Percentiles rank a stretch among this genome's conserved stretches.
Evolutionary conservation across 2,797 vertebrate species (phyloP).

Genomic region (Benthosema pterotum): DNA sequence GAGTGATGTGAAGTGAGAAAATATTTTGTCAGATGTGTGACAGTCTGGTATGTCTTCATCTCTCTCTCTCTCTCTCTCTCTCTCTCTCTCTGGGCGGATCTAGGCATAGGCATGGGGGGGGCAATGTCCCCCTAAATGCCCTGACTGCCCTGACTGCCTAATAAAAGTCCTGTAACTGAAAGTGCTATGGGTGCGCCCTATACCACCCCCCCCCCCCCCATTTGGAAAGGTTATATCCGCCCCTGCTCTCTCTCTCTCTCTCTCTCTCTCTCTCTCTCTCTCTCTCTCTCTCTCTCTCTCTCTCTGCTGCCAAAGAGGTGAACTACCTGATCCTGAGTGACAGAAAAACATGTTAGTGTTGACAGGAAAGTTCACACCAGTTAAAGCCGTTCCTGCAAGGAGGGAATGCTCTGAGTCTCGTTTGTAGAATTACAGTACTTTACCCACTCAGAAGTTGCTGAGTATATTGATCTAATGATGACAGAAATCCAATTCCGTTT

Average conservation of each 20-base stretch:
- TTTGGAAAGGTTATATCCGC: too few relatives aligned
- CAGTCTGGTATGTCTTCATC: conserved; percentile 35
- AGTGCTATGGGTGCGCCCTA: too few relatives aligned
- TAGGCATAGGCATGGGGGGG: too few relatives aligned
- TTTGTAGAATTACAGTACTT: too few relatives aligned
- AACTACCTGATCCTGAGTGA: conserved; percentile 11
- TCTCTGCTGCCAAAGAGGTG: conserved; percentile 1
- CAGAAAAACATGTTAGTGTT: conserved; percentile 10
- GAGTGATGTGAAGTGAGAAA: conserved; percentile 16
- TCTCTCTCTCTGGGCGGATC: conserved; percentile 1
- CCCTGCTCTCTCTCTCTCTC: too few relatives aligned
- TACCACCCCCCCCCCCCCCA: too few relatives aligned
- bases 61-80: background rate
- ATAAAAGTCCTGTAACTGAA: too few relatives aligned
- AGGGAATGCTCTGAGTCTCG: background rate
- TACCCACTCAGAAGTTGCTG: background rate
- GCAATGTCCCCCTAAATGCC: too few relatives aligned
- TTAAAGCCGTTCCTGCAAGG: conserved; percentile 9
- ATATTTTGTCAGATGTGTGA: conserved; percentile 46
- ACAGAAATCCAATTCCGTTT: conserved; percentile 11
- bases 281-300: background rate
- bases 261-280: too few relatives aligned
- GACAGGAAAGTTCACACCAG: background rate
- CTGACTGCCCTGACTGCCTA: too few relatives aligned
- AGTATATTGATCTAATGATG: background rate